phyloP scores from a whole-genome alignment of 2,888 invertebrate genomes.

The Lasioglossum zephyrum region DNA sequence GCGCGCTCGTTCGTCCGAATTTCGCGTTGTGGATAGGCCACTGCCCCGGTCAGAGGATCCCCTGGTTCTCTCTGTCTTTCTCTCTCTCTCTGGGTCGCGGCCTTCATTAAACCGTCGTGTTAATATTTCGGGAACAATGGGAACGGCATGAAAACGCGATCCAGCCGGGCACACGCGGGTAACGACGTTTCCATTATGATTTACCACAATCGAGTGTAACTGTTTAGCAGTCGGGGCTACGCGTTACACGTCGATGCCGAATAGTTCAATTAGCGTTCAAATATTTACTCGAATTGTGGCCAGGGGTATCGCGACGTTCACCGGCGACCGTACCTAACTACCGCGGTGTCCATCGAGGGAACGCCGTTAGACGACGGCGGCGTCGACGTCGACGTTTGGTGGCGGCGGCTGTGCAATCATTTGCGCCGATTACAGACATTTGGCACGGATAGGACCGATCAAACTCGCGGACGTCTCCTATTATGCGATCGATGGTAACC shows the following conservation, averaged over 20 bases:
- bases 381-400: not conserved
- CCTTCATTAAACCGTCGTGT: conserved; percentile 51
- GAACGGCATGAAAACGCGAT: conserved; percentile 59
- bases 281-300: conserved; percentile 72
- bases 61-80: not conserved
- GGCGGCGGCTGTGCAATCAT: conserved; percentile 58
- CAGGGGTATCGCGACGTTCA: conserved; percentile 60
- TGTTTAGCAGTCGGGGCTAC: conserved; percentile 60
- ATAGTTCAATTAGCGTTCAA: conserved; percentile 75
- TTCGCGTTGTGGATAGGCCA: not conserved
- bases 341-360: not conserved
- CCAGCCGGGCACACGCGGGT: conserved; percentile 38
- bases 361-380: conserved; percentile 46
- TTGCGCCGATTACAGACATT: conserved; percentile 73
- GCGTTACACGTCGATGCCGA: conserved; percentile 60
- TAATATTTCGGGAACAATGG: conserved; percentile 61
- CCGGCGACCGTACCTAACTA: not conserved
- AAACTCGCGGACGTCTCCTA: conserved; percentile 70
- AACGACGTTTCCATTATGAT: conserved; percentile 73
- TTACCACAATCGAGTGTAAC: conserved; percentile 73
- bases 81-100: conserved; percentile 16
- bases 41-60: conserved; percentile 9
- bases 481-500: conserved; percentile 69
- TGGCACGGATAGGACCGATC: conserved; percentile 70
- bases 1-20: not conserved